phyloP scores from a whole-genome alignment of 2,797 vertebrate genomes.

The Lateolabrax maculatus region DNA sequence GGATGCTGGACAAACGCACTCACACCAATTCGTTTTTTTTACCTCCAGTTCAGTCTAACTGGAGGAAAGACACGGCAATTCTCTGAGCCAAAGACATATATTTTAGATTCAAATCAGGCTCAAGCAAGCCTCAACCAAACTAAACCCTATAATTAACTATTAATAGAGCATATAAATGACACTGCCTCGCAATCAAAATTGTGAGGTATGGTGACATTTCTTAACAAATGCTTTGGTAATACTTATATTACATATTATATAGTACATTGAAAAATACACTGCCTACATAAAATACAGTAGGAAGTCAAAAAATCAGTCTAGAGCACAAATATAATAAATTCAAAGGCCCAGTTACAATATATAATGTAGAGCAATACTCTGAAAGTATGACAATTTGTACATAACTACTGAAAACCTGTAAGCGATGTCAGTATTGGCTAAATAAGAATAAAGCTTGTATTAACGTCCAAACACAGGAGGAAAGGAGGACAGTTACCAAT shows the following conservation, averaged over 20 bases:
- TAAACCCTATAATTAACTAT: constrained; percentile 3
- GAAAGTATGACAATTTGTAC: background rate
- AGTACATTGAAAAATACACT: background rate
- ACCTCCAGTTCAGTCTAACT: constrained; percentile 28
- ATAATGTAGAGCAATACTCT: no score
- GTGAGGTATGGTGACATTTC: constrained; percentile 14
- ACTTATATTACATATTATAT: background rate
- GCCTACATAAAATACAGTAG: constrained; percentile 2
- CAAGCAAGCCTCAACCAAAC: constrained; percentile 23
- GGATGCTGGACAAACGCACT: constrained; percentile 65
- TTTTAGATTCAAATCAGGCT: constrained; percentile 29
- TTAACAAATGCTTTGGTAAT: constrained; percentile 11
- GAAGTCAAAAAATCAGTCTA: background rate
- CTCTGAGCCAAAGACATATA: constrained; percentile 7
- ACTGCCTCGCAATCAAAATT: background rate
- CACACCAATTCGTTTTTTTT: constrained; percentile 61
- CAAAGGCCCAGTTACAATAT: no score
- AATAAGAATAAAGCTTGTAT: background rate
- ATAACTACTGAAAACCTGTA: background rate
- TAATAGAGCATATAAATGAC: constrained; percentile 7
- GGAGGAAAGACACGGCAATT: constrained; percentile 18
- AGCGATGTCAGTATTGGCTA: background rate
- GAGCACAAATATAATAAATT: background rate
- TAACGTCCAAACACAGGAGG: background rate
- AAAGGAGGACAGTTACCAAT: background rate